A percentile compares a stretch with the other conserved stretches of the same genome.
phyloP scores from a whole-genome alignment of 2,113 vertebrate genomes.

The Naja naja region DNA sequence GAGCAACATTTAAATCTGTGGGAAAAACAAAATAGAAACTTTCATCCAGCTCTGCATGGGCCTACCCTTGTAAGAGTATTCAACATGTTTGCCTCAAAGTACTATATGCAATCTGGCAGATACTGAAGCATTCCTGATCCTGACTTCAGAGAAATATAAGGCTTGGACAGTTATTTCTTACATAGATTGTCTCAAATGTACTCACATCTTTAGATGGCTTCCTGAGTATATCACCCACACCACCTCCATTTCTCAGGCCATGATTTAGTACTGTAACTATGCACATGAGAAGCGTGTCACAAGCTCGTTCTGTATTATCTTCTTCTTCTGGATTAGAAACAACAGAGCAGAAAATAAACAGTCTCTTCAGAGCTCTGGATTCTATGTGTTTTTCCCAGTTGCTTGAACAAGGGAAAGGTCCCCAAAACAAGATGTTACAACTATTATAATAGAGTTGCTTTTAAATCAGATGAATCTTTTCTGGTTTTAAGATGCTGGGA shows the following conservation, averaged over 20 bases:
- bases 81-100: background rate
- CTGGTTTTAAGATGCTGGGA: background rate
- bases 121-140: background rate
- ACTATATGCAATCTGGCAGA: background rate
- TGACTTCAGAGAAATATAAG: background rate
- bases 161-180: background rate
- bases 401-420: background rate
- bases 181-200: background rate
- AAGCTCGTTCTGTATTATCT: constrained; percentile 72
- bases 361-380: background rate
- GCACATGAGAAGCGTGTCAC: constrained; percentile 82
- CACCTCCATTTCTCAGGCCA: constrained; percentile 78
- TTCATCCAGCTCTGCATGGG: background rate
- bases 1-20: background rate
- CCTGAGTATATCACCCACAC: constrained; percentile 79
- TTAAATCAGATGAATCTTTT: background rate
- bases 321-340: constrained; percentile 51
- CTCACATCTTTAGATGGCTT: constrained; percentile 83
- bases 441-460: background rate
- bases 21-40: background rate
- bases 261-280: constrained; percentile 82
- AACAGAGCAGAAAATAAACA: background rate
- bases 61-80: background rate
- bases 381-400: background rate
- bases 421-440: background rate